Percentiles rank a stretch among this genome's conserved stretches.
Evolutionary conservation across 1,140 invertebrate genomes (phyloP).

Genomic region (Macrobrachium rosenbergii): DNA sequence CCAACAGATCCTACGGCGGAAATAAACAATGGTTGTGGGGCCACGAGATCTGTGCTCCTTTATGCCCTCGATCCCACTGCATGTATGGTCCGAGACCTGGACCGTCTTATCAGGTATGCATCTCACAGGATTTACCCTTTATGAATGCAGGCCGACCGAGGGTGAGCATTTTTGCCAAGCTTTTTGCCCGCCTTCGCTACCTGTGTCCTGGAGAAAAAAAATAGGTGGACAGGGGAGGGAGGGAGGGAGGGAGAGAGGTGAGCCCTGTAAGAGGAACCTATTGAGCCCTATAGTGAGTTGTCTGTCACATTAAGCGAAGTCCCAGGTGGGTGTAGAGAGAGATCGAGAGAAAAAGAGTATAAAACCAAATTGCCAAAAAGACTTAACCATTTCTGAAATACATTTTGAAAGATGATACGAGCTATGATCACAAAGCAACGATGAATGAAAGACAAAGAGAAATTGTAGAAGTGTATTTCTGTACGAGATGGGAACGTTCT

Average conservation of each 20-base stretch:
- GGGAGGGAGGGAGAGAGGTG: background rate
- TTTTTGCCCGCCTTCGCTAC: slow-evolving; percentile 24
- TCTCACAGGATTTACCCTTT: slow-evolving; percentile 53
- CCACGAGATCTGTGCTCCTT: background rate
- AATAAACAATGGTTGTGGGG: slow-evolving; percentile 39
- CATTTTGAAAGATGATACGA: too few relatives aligned
- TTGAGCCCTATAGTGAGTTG: background rate
- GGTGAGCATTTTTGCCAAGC: background rate
- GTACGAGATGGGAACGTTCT: too few relatives aligned
- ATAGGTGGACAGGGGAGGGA: background rate
- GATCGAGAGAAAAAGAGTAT: slow-evolving; percentile 4
- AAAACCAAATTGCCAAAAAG: too few relatives aligned
- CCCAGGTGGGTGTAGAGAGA: background rate
- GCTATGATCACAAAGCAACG: too few relatives aligned
- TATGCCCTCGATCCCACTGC: slow-evolving; percentile 29
- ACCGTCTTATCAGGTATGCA: slow-evolving; percentile 55
- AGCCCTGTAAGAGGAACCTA: background rate
- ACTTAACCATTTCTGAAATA: too few relatives aligned
- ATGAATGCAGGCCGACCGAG: slow-evolving; percentile 50
- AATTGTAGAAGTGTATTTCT: too few relatives aligned
- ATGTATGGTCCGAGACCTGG: slow-evolving; percentile 24
- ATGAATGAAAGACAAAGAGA: too few relatives aligned
- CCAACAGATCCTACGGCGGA: background rate
- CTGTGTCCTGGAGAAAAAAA: slow-evolving; percentile 35
- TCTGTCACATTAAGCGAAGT: background rate